Evolutionary conservation across 1,140 invertebrate genomes (phyloP), one percentile per base, ranked within the genome.

Genomic region (Anastrepha ludens): DNA sequence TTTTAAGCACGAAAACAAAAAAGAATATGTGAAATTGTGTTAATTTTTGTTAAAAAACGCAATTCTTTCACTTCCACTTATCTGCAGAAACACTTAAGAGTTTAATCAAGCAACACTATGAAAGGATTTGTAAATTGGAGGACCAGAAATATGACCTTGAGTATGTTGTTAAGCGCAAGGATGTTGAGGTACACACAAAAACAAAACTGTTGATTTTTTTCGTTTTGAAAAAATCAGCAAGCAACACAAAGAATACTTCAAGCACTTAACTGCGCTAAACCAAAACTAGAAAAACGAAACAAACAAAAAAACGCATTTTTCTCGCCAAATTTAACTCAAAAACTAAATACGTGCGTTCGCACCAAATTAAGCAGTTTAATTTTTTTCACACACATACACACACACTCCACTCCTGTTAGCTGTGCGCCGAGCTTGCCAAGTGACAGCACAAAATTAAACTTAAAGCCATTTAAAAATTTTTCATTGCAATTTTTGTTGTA

Each of bases 131-230:
- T 93, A 93, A 95, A 90, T 96, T 99, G 95, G 98, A 99, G 95
- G 97, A 98, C 93, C 95, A 97, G 94, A 99, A 99, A 95, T 99
- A 98, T 95, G 99, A 99, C 96, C 95, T 99, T 96, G 99, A 99
- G 95, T 97, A 98, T 95, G 95, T 98, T 95, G 98, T 99, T 94
- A 97, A 97, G 95, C 97, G 96, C 95, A 99, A 99, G 97, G 98
- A 99, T 95, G 97, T 96, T 94, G 98, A 99, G 98, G 98, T 98
- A 95, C 92, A 93, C 92, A 90, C 90, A 92, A 86, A 47, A 67
- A 81, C 11, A 39, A 86, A 41, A n/a, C 41, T 44, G 62, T 86
- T 86, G 59, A 86, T 86, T 64, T 85, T 85, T 58, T 85, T 58
- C 44, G 2, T 47, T 55, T 81, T 81, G 47, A 81, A 81, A 81